phyloP scores from a whole-genome alignment of 2,888 invertebrate genomes.

The Chymomyza procnemis region DNA sequence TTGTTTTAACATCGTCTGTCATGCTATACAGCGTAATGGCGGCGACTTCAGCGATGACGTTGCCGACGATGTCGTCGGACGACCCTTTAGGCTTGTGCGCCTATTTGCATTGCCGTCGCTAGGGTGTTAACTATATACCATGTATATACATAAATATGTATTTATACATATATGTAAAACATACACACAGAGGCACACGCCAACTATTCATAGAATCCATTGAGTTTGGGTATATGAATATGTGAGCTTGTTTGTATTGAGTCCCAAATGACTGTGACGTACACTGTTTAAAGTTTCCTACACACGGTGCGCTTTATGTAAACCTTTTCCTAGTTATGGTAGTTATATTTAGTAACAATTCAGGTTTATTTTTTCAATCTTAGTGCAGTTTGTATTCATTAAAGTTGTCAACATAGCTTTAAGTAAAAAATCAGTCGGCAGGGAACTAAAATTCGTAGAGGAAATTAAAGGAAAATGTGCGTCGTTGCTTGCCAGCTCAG shows the following conservation, averaged over 20 bases:
- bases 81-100: slow-evolving; percentile 17
- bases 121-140: slow-evolving; percentile 19
- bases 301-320: slow-evolving; percentile 65
- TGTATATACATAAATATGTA: neutral
- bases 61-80: neutral
- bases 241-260: neutral
- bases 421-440: slow-evolving; percentile 36
- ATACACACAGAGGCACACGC: slow-evolving; percentile 5
- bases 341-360: neutral
- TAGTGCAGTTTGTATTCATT: slow-evolving; percentile 43
- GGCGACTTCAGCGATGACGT: neutral
- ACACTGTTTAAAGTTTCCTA: slow-evolving; percentile 61
- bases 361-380: neutral
- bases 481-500: slow-evolving; percentile 26
- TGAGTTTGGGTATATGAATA: neutral
- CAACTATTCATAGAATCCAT: slow-evolving; percentile 11
- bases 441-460: slow-evolving; percentile 37
- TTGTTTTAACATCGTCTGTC: slow-evolving; percentile 60
- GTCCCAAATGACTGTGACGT: slow-evolving; percentile 57
- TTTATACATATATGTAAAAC: neutral
- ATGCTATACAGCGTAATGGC: slow-evolving; percentile 43
- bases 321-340: no score
- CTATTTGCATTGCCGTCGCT: slow-evolving; percentile 41
- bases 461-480: slow-evolving; percentile 69
- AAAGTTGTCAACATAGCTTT: slow-evolving; percentile 44